Conservation (phyloP, 2,797 vertebrate genomes). For the Gastrophryne carolinensis region DNA sequence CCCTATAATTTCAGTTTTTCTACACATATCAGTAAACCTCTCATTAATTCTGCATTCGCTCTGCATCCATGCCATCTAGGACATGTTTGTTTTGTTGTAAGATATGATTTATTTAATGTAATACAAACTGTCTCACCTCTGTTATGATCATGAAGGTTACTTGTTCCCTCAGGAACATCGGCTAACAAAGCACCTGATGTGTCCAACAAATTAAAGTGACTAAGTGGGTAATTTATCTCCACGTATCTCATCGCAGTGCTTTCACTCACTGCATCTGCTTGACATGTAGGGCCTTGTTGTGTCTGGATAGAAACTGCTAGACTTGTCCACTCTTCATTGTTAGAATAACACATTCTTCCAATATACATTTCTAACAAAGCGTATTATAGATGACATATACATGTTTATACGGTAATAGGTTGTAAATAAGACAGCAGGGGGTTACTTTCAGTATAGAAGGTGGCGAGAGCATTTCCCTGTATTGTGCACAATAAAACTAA, state of each 20-base stretch:
- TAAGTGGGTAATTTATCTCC: conserved; percentile 63
- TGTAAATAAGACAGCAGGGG: too few species aligned
- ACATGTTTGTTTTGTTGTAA: conserved; percentile 5
- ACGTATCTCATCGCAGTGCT: conserved; percentile 56
- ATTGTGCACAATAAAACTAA: too few species aligned
- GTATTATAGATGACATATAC: too few species aligned
- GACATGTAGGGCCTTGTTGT: conserved; percentile 51
- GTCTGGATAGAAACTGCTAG: conserved; percentile 55
- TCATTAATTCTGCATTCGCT: neutral
- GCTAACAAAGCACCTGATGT: conserved; percentile 55
- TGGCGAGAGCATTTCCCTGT: too few species aligned
- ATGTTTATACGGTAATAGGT: too few species aligned
- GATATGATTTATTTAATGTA: conserved; percentile 20
- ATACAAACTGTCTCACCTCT: conserved; percentile 54
- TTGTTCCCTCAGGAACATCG: conserved; percentile 55
- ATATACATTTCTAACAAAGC: too few species aligned
- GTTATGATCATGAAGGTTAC: conserved; percentile 61
- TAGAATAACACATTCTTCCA: too few species aligned
- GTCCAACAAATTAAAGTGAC: conserved; percentile 60
- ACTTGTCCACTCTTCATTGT: too few species aligned
- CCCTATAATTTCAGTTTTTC: too few species aligned
- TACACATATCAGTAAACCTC: neutral
- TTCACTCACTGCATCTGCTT: conserved; percentile 54
- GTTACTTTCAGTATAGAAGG: too few species aligned
- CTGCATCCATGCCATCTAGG: neutral